Percentiles rank a stretch among this genome's conserved stretches.
Conservation (phyloP, 2,797 vertebrate species). For the Myotis myotis region DNA sequence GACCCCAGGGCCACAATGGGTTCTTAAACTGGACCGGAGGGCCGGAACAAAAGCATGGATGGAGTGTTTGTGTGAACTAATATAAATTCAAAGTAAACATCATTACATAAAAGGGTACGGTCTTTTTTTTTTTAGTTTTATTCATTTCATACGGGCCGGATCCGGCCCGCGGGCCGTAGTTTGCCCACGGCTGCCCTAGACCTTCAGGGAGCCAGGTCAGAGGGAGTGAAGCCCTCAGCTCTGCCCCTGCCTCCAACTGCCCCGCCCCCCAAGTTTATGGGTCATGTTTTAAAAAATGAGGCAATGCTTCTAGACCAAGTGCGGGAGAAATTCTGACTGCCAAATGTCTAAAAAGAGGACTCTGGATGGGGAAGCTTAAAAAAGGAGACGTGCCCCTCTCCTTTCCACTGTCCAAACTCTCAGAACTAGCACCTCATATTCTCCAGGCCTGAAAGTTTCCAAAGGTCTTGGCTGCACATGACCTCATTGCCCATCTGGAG, state of each 20-base stretch:
- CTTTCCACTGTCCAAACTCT: background rate
- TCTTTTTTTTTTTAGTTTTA: too few relatives aligned
- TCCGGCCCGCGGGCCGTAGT: too few relatives aligned
- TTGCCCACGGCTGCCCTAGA: background rate
- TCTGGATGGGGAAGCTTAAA: background rate
- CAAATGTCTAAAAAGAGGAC: background rate
- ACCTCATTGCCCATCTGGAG: background rate
- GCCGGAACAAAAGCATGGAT: too few relatives aligned
- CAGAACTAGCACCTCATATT: background rate
- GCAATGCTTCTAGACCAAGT: background rate
- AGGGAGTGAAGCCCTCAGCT: background rate
- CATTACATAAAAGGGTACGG: too few relatives aligned
- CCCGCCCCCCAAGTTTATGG: background rate
- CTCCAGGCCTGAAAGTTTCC: background rate
- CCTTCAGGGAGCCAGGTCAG: background rate
- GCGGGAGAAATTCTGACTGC: background rate
- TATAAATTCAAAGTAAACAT: too few relatives aligned
- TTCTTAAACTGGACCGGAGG: too few relatives aligned
- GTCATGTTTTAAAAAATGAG: background rate
- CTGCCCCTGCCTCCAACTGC: too few relatives aligned
- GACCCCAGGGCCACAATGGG: too few relatives aligned
- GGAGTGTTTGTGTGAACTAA: too few relatives aligned
- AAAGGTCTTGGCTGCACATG: background rate
- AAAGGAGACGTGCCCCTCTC: background rate
- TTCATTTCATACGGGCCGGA: too few relatives aligned